Evolutionary conservation across 2,113 vertebrate species (phyloP).

Genomic region (Muntiacus muntjak): DNA sequence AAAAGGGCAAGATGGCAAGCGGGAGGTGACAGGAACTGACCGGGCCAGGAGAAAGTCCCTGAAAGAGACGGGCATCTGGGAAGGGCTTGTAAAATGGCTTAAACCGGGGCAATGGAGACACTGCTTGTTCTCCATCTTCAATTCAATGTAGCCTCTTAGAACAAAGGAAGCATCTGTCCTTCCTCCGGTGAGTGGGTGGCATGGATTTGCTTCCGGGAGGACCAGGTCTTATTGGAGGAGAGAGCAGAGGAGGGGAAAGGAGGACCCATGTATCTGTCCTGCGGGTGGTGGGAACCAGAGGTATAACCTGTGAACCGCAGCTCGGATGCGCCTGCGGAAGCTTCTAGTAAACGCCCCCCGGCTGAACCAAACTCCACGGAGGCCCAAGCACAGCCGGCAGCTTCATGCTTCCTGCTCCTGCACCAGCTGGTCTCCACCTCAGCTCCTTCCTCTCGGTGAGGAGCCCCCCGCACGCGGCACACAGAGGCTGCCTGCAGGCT

Average conservation of each 20-base stretch:
- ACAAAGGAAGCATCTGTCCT: background rate
- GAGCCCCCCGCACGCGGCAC: background rate
- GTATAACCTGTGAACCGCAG: background rate
- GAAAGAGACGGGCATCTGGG: background rate
- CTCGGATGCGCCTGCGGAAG: background rate
- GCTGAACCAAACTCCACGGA: background rate
- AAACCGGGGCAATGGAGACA: background rate
- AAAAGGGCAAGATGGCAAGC: background rate
- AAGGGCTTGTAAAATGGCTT: background rate
- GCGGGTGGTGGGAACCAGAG: background rate
- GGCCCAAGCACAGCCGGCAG: background rate
- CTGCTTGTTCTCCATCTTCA: background rate
- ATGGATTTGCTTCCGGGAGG: background rate
- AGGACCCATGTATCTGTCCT: background rate
- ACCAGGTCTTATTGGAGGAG: background rate
- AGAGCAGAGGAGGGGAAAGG: background rate
- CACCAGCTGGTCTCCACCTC: background rate
- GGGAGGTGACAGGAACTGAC: background rate
- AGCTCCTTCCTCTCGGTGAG: background rate
- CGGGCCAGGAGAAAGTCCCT: background rate
- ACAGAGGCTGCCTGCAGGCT: background rate
- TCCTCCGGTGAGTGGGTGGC: rapidly evolving
- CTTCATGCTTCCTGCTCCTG: background rate
- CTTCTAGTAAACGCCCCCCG: background rate
- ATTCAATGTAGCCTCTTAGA: background rate